phyloP scores from a whole-genome alignment of 2,888 invertebrate species.

The Philopedon plagiatum region DNA sequence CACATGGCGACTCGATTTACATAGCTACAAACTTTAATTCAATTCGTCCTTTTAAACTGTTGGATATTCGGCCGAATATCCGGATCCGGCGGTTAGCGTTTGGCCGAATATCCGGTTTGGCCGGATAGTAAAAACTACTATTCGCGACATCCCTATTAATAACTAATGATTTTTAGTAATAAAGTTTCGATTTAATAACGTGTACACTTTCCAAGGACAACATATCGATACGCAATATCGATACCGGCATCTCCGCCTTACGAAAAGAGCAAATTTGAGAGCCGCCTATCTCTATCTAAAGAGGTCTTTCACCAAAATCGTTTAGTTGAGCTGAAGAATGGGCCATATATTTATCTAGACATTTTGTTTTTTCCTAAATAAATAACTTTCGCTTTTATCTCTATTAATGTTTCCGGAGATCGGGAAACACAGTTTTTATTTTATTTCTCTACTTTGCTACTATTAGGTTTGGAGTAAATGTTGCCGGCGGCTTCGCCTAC shows the following conservation, averaged over 20 bases:
- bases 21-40: too few species aligned
- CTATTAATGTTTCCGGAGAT: slow-evolving; percentile 12
- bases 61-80: too few species aligned
- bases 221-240: neutral
- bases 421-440: neutral
- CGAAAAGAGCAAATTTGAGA: neutral
- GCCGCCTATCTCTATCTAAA: slow-evolving; percentile 1
- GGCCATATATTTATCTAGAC: slow-evolving; percentile 25
- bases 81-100: too few species aligned
- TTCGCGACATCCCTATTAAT: too few species aligned
- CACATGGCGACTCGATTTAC: too few species aligned
- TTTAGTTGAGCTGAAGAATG: slow-evolving; percentile 17
- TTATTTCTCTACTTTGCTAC: neutral
- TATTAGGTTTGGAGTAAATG: neutral
- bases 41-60: too few species aligned
- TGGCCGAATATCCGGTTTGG: too few species aligned
- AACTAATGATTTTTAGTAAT: too few species aligned
- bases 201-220: too few species aligned
- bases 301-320: neutral
- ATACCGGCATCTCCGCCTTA: neutral
- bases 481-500: too few species aligned
- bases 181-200: too few species aligned
- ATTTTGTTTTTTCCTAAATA: slow-evolving; percentile 29
- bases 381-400: slow-evolving; percentile 19
- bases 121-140: too few species aligned